phyloP scores from a whole-genome alignment of 2,797 vertebrate species.

The Hemibagrus guttatus region DNA sequence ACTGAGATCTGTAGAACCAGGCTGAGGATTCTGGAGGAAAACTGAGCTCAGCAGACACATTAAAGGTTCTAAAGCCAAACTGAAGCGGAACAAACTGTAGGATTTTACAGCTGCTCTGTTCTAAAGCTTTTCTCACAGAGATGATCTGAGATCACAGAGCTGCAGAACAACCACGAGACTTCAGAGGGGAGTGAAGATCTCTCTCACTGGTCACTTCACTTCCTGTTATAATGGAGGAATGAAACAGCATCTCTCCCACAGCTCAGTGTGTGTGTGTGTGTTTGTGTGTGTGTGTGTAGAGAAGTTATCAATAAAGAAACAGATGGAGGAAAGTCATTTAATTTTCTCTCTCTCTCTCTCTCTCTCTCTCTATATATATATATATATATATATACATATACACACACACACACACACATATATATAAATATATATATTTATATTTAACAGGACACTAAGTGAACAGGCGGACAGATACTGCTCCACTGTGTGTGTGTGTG shows the following conservation, averaged over 20 bases:
- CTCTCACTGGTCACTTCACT: too few relatives aligned
- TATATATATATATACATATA: too few relatives aligned
- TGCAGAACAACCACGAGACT: not conserved
- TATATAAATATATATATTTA: too few relatives aligned
- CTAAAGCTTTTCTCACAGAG: too few relatives aligned
- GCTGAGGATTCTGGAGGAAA: too few relatives aligned
- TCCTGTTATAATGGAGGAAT: not conserved
- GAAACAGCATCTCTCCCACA: not conserved
- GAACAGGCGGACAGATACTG: not conserved
- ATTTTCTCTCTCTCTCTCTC: too few relatives aligned
- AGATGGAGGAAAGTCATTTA: not conserved
- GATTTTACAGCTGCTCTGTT: not conserved
- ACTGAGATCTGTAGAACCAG: too few relatives aligned
- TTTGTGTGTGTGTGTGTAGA: not conserved
- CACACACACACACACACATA: not conserved
- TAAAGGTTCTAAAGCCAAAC: not conserved
- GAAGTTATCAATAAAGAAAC: conserved; percentile 7
- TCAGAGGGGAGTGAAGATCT: not conserved
- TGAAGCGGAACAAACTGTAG: too few relatives aligned
- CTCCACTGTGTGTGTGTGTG: not conserved
- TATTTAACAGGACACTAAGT: not conserved
- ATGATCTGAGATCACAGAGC: not conserved
- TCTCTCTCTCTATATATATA: too few relatives aligned
- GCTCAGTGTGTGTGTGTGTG: not conserved
- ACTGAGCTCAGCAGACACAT: not conserved